Evolutionary conservation across 2,797 vertebrate genomes (phyloP).

Genomic region (Myiothlypis chrysogaster): DNA sequence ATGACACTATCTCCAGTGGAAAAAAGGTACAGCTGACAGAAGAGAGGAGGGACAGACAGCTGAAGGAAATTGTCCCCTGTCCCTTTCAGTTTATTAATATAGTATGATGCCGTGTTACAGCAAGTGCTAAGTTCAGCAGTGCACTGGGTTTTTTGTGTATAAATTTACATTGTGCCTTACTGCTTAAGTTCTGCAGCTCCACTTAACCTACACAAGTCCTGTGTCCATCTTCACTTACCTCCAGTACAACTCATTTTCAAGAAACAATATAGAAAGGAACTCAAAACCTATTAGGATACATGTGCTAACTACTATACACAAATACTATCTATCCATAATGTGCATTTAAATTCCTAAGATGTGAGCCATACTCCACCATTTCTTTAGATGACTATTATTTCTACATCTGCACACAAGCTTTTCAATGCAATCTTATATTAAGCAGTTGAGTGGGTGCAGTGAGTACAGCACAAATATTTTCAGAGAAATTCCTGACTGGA

Average conservation of each 20-base stretch:
- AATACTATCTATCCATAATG: background rate
- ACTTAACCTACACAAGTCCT: background rate
- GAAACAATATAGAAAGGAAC: background rate
- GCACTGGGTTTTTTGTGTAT: background rate
- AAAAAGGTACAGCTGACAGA: background rate
- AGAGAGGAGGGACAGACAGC: background rate
- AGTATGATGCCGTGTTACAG: background rate
- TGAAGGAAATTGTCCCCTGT: background rate
- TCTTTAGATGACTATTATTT: background rate
- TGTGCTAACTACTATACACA: background rate
- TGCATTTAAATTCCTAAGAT: background rate
- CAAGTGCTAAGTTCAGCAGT: background rate
- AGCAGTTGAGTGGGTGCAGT: background rate
- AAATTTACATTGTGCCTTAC: background rate
- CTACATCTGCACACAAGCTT: background rate
- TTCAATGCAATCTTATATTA: background rate
- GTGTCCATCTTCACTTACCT: background rate
- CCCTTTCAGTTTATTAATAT: background rate
- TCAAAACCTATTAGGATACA: background rate
- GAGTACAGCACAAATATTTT: conserved; percentile 37
- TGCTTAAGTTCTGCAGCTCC: background rate
- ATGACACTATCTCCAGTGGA: background rate
- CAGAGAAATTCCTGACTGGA: conserved; percentile 28
- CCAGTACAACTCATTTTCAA: background rate
- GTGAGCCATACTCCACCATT: background rate